These are phyloP conservation scores for Pholis gunnellus DNA, from an alignment of 2,113 vertebrate genomes.

Conservation along the genomic window DNA sequence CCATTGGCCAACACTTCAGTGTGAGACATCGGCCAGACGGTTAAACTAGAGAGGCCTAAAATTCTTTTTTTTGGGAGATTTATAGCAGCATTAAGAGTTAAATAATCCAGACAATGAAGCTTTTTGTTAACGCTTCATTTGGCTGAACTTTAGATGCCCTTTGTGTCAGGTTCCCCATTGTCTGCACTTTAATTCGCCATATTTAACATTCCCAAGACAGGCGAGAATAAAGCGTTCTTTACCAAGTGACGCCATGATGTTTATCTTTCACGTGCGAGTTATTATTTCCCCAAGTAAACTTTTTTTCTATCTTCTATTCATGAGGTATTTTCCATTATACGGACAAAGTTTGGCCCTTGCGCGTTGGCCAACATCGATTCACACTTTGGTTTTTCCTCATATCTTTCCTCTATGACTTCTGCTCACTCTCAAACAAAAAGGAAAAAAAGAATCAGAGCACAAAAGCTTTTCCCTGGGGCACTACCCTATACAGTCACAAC, in stretches of 20 bases:
- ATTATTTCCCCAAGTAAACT: constrained; percentile 5
- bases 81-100: constrained; percentile 48
- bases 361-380: constrained; percentile 5
- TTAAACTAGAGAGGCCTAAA: background rate
- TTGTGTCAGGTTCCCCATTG: constrained; percentile 28
- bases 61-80: constrained; percentile 23
- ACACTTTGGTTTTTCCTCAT: background rate
- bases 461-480: constrained; percentile 11
- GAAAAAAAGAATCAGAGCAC: background rate
- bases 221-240: constrained; percentile 9
- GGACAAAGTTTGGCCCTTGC: background rate
- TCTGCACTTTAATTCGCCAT: constrained; percentile 24
- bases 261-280: constrained; percentile 5
- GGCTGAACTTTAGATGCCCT: constrained; percentile 54
- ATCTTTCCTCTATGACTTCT: constrained; percentile 13
- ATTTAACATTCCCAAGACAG: constrained; percentile 43
- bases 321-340: background rate
- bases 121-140: constrained; percentile 51
- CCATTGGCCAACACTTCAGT: background rate
- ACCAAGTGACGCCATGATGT: constrained; percentile 8
- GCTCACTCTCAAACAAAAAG: background rate
- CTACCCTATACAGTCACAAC: background rate
- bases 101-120: constrained; percentile 58
- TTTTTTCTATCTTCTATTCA: background rate
- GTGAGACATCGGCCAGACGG: background rate